Percentiles rank a stretch among this genome's conserved stretches.
phyloP scores from a whole-genome alignment of 1,140 invertebrate genomes.

The Panagrolaimus sp. region DNA sequence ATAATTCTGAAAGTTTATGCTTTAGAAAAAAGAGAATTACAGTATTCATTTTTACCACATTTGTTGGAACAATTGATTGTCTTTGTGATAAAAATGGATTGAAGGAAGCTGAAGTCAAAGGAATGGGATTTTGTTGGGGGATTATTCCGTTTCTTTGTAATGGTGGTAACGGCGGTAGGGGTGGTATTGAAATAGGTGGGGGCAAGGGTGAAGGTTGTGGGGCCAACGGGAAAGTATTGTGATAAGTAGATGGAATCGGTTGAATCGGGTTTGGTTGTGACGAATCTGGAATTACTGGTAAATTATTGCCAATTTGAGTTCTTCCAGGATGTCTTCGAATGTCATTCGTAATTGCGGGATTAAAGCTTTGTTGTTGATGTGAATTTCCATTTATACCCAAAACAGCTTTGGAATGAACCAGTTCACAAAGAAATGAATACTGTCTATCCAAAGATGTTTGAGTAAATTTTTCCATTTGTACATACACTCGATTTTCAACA shows the following conservation, averaged over 20 bases:
- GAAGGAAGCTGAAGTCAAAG: neutral
- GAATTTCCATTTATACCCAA: slow-evolving; percentile 1
- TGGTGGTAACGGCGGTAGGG: slow-evolving; percentile 8
- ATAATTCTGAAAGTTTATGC: neutral
- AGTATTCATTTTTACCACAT: neutral
- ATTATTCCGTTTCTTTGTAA: neutral
- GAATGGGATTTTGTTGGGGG: neutral
- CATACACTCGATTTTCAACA: slow-evolving; percentile 37
- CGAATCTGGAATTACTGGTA: neutral
- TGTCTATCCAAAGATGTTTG: slow-evolving; percentile 32
- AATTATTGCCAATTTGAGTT: neutral
- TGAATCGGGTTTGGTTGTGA: neutral
- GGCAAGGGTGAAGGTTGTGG: no score
- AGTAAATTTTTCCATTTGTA: slow-evolving; percentile 40
- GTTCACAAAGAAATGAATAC: slow-evolving; percentile 38
- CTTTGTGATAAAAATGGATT: neutral
- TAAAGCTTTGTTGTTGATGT: neutral
- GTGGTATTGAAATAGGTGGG: neutral
- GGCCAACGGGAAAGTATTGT: neutral
- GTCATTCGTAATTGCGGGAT: slow-evolving; percentile 17
- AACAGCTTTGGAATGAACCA: slow-evolving; percentile 12
- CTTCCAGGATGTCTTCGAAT: slow-evolving; percentile 19
- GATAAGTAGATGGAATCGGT: neutral
- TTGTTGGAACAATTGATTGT: slow-evolving; percentile 12
- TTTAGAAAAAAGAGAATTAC: neutral